These are phyloP conservation scores for Hycleus cichorii DNA, from an alignment of 1,140 invertebrate genomes.

Conservation along the genomic window DNA sequence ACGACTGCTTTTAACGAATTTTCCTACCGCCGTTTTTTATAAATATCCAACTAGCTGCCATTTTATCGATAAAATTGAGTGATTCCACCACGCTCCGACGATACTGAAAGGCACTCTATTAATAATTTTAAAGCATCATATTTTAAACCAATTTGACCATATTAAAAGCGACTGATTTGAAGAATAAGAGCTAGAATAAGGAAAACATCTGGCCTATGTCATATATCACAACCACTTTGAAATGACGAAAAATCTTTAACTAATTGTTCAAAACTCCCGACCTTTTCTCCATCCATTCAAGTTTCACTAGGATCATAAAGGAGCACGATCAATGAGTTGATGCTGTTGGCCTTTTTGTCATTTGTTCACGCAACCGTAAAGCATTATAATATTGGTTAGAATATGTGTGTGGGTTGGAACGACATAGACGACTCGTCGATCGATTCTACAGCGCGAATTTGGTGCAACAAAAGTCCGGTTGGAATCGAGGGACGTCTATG, in stretches of 20 bases:
- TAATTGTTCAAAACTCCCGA: constrained; percentile 32
- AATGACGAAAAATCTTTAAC: constrained; percentile 36
- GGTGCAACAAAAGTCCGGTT: not conserved
- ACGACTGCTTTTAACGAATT: too few relatives aligned
- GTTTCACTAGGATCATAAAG: constrained; percentile 7
- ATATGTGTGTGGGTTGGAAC: not conserved
- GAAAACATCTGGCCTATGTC: constrained; percentile 24
- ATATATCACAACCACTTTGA: constrained; percentile 29
- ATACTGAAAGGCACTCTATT: constrained; percentile 24
- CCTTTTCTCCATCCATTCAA: constrained; percentile 21
- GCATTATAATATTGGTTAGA: constrained; percentile 9
- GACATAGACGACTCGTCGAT: not conserved
- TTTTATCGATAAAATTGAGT: too few relatives aligned
- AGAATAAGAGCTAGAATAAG: not conserved
- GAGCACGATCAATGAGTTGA: constrained; percentile 15
- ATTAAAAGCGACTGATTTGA: constrained; percentile 35
- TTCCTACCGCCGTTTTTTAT: too few relatives aligned
- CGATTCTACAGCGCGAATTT: not conserved
- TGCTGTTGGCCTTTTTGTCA: constrained; percentile 22
- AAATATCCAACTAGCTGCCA: too few relatives aligned
- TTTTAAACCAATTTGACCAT: constrained; percentile 40
- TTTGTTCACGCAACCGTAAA: constrained; percentile 25
- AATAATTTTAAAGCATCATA: constrained; percentile 29
- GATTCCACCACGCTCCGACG: too few relatives aligned
- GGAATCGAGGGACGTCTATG: not conserved